Percentiles rank a stretch among this genome's conserved stretches.
phyloP scores from a whole-genome alignment of 2,888 invertebrate species.

The Platycheirus rosarum region DNA sequence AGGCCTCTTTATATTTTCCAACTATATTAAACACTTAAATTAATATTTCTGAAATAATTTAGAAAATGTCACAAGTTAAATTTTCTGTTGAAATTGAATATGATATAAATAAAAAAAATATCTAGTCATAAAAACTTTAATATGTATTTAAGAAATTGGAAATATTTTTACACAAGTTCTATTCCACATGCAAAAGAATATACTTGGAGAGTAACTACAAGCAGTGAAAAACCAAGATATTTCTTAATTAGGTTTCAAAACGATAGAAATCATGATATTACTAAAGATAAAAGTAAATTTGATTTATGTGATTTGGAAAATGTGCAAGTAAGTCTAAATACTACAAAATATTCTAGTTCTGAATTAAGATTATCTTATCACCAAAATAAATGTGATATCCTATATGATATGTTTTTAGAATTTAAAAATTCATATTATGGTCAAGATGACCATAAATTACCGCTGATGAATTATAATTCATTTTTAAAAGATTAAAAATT shows the following conservation, averaged over 20 bases:
- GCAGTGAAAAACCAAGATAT: too few relatives aligned
- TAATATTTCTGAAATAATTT: slow-evolving; percentile 38
- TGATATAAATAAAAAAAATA: slow-evolving; percentile 42
- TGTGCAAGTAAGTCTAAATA: slow-evolving; percentile 24
- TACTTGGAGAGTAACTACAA: neutral
- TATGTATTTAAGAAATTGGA: slow-evolving; percentile 57
- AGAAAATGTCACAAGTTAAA: slow-evolving; percentile 47
- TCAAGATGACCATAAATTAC: slow-evolving; percentile 27
- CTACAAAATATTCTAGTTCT: slow-evolving; percentile 40
- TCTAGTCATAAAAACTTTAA: slow-evolving; percentile 33
- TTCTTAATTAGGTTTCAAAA: too few relatives aligned
- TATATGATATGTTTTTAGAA: slow-evolving; percentile 44
- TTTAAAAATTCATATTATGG: slow-evolving; percentile 38
- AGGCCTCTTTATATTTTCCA: neutral
- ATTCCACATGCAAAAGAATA: slow-evolving; percentile 15
- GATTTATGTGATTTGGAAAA: slow-evolving; percentile 36
- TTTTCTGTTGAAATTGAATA: slow-evolving; percentile 46
- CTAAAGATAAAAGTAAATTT: slow-evolving; percentile 27
- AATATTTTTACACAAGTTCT: slow-evolving; percentile 43
- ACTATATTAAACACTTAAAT: slow-evolving; percentile 11
- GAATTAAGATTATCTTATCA: slow-evolving; percentile 30
- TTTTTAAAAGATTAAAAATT: too few relatives aligned
- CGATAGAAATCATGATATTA: slow-evolving; percentile 30
- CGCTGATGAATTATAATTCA: slow-evolving; percentile 27
- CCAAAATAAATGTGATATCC: slow-evolving; percentile 39